Conservation (phyloP, 2,888 invertebrate species). For the Nephrotoma appendiculata region DNA sequence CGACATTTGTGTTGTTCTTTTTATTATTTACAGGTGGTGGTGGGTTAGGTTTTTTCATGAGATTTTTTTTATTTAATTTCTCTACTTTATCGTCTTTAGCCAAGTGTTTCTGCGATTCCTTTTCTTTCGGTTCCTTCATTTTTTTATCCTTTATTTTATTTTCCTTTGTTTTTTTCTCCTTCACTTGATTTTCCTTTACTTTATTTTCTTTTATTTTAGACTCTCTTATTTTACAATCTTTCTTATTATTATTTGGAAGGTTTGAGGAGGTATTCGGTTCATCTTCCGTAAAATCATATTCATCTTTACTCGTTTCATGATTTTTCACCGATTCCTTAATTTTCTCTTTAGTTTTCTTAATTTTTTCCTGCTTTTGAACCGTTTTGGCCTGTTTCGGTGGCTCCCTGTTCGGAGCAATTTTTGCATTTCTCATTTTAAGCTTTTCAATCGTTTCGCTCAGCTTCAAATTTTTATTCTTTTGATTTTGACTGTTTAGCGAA, state of each 20-base stretch:
- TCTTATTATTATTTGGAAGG: constrained; percentile 12
- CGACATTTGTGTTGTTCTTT: constrained; percentile 29
- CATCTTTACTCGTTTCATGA: constrained; percentile 10
- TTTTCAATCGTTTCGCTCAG: constrained; percentile 45
- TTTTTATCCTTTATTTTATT: constrained; percentile 24
- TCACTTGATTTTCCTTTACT: constrained; percentile 13
- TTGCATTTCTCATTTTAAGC: constrained; percentile 37
- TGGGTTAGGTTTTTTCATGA: background rate
- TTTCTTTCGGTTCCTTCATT: constrained; percentile 24
- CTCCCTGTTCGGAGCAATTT: constrained; percentile 12
- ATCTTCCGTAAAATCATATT: constrained; percentile 22
- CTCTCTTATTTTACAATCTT: constrained; percentile 3
- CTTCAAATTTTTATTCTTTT: constrained; percentile 35
- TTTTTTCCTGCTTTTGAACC: background rate
- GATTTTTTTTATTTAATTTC: constrained; percentile 25
- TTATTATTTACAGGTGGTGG: background rate
- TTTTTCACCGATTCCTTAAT: constrained; percentile 10
- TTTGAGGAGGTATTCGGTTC: background rate
- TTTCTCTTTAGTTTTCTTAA: constrained; percentile 2
- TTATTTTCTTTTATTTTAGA: background rate
- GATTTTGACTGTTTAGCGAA: constrained; percentile 10
- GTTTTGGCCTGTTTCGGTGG: background rate
- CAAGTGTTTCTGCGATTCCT: constrained; percentile 15
- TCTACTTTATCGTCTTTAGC: constrained; percentile 41
- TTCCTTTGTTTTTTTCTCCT: constrained; percentile 12